Conservation (phyloP, 2,797 vertebrate genomes). For the Esox lucius region DNA sequence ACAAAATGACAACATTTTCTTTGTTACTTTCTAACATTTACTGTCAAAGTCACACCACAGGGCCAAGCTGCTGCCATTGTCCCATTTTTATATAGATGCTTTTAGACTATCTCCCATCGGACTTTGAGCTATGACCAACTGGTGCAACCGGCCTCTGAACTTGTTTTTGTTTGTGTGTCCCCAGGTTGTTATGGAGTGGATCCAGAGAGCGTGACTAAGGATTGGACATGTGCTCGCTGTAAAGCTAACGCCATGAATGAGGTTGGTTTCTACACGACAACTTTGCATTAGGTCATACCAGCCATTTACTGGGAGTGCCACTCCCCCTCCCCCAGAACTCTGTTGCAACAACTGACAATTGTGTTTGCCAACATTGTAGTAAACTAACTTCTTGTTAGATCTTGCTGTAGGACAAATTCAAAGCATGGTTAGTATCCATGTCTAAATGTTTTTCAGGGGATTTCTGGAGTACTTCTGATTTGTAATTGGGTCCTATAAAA, state of each 20-base stretch:
- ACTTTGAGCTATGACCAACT: no score
- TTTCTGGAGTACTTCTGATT: no score
- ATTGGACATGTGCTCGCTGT: slow-evolving; percentile 94
- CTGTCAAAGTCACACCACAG: no score
- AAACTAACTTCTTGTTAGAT: neutral
- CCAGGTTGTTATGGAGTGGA: slow-evolving; percentile 92
- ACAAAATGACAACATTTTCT: no score
- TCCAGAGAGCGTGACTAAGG: slow-evolving; percentile 80
- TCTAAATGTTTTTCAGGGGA: no score
- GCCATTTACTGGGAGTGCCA: no score
- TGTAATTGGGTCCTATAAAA: no score
- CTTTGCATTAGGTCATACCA: neutral
- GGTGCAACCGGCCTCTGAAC: no score
- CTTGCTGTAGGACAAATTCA: neutral
- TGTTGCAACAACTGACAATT: neutral
- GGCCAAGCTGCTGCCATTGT: no score
- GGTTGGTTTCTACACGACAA: slow-evolving; percentile 63
- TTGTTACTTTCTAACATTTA: no score
- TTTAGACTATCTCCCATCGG: no score
- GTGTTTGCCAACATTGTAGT: neutral
- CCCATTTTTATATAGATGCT: no score
- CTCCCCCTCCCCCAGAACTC: neutral
- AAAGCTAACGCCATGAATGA: slow-evolving; percentile 84
- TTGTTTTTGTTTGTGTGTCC: slow-evolving; percentile 15
- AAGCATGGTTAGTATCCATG: neutral